These are phyloP conservation scores for Lonchura striata DNA, from an alignment of 2,113 vertebrate genomes.

Conservation along the genomic window DNA sequence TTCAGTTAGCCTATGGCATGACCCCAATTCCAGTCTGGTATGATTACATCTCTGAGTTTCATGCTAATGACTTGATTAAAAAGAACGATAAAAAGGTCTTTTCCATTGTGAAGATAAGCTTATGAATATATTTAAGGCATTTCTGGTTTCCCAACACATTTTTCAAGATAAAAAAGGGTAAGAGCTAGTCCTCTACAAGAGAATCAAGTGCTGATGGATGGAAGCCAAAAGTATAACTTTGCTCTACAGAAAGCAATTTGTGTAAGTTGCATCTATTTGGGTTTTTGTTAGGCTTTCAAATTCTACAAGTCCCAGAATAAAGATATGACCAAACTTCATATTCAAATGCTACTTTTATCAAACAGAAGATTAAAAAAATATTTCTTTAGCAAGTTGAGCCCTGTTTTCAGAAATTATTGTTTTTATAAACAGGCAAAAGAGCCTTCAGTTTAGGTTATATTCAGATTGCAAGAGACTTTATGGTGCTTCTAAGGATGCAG, in stretches of 20 bases:
- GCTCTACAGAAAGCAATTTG: background rate
- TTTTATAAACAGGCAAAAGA: background rate
- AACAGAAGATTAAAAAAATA: background rate
- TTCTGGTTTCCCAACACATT: conserved; percentile 24
- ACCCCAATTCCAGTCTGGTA: conserved; percentile 73
- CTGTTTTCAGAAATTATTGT: background rate
- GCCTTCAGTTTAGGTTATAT: background rate
- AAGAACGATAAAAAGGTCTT: conserved; percentile 64
- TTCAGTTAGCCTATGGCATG: conserved; percentile 62
- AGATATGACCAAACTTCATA: background rate
- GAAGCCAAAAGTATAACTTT: conserved; percentile 19
- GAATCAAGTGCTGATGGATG: conserved; percentile 13
- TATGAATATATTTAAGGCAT: conserved; percentile 68
- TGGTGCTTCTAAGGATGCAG: background rate
- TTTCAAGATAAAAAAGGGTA: conserved; percentile 32
- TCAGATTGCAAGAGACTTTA: background rate
- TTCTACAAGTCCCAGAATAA: background rate
- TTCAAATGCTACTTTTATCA: background rate
- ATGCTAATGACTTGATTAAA: conserved; percentile 75
- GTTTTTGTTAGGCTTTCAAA: background rate
- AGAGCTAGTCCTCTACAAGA: conserved; percentile 10
- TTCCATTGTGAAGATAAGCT: conserved; percentile 65
- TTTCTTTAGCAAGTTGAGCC: background rate
- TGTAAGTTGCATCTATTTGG: background rate
- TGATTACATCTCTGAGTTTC: conserved; percentile 72